Conservation (phyloP, 2,797 vertebrate species). For the Typhlichthys subterraneus region DNA sequence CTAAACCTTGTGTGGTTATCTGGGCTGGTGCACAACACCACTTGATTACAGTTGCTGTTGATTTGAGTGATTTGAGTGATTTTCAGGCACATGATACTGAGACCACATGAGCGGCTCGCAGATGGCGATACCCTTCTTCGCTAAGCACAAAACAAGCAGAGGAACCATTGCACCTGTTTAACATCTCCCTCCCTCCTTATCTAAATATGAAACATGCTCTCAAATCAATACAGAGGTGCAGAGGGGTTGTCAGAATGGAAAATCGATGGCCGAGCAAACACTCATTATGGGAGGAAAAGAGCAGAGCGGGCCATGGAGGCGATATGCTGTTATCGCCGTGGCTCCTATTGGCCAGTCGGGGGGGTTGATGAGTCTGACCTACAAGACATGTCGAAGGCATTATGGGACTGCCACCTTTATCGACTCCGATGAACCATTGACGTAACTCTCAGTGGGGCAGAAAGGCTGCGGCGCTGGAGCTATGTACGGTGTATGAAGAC, state of each 20-base stretch:
- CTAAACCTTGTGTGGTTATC: conserved; percentile 36
- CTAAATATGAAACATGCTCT: conserved; percentile 50
- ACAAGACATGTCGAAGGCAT: background rate
- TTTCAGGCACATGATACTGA: conserved; percentile 22
- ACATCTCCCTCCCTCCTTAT: conserved; percentile 45
- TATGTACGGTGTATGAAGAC: conserved; percentile 49
- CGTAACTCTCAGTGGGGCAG: conserved; percentile 26
- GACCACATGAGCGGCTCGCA: conserved; percentile 37
- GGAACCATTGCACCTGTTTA: conserved; percentile 27
- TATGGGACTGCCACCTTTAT: conserved; percentile 42
- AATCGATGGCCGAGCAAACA: conserved; percentile 60
- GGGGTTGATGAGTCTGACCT: conserved; percentile 22
- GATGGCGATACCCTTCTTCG: conserved; percentile 14
- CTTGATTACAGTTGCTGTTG: conserved; percentile 55
- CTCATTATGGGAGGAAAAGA: conserved; percentile 46
- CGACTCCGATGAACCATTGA: conserved; percentile 32
- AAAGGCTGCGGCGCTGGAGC: conserved; percentile 41
- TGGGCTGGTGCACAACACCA: conserved; percentile 42
- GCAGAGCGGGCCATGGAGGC: conserved; percentile 13
- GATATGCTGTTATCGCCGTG: conserved; percentile 29
- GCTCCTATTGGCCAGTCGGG: conserved; percentile 28
- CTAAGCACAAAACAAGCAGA: conserved; percentile 5
- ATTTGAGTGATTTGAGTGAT: conserved; percentile 45
- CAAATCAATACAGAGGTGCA: conserved; percentile 50
- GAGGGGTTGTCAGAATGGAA: conserved; percentile 42